Base-by-base conservation (phyloP, 2,797 vertebrate genomes). In the Betta splendens region DNA sequence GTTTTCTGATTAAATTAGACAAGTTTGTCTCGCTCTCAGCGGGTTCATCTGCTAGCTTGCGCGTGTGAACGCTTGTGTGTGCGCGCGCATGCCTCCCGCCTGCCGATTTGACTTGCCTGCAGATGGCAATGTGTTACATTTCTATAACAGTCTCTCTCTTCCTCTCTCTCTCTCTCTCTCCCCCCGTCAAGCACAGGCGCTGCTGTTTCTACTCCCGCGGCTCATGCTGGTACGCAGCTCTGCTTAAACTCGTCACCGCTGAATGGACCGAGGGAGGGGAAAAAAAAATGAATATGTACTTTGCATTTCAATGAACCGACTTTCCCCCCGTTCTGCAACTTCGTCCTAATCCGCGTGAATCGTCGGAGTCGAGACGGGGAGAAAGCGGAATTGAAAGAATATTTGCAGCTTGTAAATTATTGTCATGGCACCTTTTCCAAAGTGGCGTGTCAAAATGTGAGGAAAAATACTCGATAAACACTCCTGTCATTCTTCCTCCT, bases 81-180 rank as follows among this genome's bases (percentile, higher is more conserved):
- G 50, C 37, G 35, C 51, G 44, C 20, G 16, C n/a, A n/a, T 39
- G 13, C 25, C 22, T 44, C 25, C 52, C 43, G 70, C 64, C 69
- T 82, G 78, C 67, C 8, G 58, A 50, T 75, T 78, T 28, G 45
- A 78, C 77, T 81, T 73, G 80, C 85, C 86, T 88, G 79, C 86
- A 88, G 85, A 86, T 88, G 86, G 88, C 81, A 87, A 81, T 77
- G 81, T 87, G 85, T 80, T 81, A 69, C 84, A 81, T 84, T 81
- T 80, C 79, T 81, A 66, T 64, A 75, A 68, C 74, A 48, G 68
- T 50, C 58, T 62, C 52, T 58, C 26, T 9, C n/a, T n/a, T n/a
- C n/a, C 52, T 36, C 22, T 61, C 62, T 64, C 66, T 69, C 67
- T 61, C n/a, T n/a, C n/a, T n/a, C 52, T 36, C 22, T 61, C 62